Evolutionary conservation across 2,888 invertebrate genomes (phyloP), one percentile per base, ranked within the genome.

Genomic region (Microctonus brassicae): DNA sequence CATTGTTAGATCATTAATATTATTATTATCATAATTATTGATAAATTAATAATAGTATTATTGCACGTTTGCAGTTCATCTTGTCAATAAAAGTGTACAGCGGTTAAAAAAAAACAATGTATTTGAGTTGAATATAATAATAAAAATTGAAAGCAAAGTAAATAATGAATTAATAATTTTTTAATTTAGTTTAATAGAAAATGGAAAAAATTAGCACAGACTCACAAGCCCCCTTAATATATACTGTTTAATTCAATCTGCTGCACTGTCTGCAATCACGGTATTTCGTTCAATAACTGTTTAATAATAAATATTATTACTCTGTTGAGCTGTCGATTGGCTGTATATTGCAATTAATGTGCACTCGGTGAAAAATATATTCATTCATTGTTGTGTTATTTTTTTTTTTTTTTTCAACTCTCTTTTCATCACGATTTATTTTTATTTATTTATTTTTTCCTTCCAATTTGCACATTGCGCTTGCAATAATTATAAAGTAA

Each of bases 401-500:
- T 60, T 57, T 69, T 58, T 69, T 69, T 69, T 36, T 42, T 39
- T 62, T n/a, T n/a, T n/a, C 1, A 17, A 7, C 17, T 13, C 17
- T 13, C 6, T 13, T 39, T 39, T 57, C 33, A 17, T 17, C 33
- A 73, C 61, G 26, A 39, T 66, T 70, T n/a, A 62, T 24, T 60
- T 22, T 66, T 39, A 34, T 58, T 63, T 63, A n/a, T n/a, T n/a
- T 66, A 29, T 39, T 61, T 34, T 72, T 74, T 69, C 70, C 70
- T 72, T 63, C 73, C 70, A 73, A 73, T 85, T 85, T 83, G 86
- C 86, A 85, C 83, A 84, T 85, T 79, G 83, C 82, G 83, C 80
- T 47, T 83, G 84, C 83, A 85, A 85, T 86, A 82, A 76, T 81
- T 79, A 81, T 86, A 87, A 86, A 87, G 86, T 87, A 87, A 87